Percentiles rank a stretch among this genome's conserved stretches.
Conservation (phyloP, 2,797 vertebrate genomes). For the Tinamus major region DNA sequence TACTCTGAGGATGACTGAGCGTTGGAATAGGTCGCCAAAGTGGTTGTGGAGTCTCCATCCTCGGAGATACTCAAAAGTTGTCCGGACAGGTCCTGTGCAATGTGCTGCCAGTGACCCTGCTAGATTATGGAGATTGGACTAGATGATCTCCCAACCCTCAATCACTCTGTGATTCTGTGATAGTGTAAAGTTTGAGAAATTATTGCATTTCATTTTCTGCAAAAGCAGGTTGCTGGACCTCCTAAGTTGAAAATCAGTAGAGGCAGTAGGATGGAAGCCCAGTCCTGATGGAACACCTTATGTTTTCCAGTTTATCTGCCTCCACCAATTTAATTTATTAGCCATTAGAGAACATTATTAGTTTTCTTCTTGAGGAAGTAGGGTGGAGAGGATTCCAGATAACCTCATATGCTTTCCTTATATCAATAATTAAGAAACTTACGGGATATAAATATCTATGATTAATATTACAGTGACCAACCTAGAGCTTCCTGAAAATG, state of each 20-base stretch:
- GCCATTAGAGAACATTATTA: not conserved
- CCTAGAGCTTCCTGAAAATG: not conserved
- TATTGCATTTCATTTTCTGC: not conserved
- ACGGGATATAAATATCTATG: not conserved
- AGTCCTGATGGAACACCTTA: not conserved
- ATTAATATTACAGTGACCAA: not conserved
- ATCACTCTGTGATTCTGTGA: too few species aligned
- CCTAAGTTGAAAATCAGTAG: not conserved
- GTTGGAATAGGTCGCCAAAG: too few species aligned
- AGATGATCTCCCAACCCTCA: too few species aligned
- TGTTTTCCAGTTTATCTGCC: not conserved
- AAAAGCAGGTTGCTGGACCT: not conserved
- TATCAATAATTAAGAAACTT: not conserved
- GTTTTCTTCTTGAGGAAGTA: not conserved
- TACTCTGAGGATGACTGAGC: too few species aligned
- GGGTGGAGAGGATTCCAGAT: not conserved
- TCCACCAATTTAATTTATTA: not conserved
- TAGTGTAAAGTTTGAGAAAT: not conserved
- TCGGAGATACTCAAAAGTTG: too few species aligned
- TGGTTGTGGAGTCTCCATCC: too few species aligned
- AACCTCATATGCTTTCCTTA: not conserved
- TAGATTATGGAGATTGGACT: too few species aligned
- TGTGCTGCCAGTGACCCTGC: too few species aligned
- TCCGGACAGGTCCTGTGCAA: too few species aligned
- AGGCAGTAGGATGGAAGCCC: not conserved